Base-by-base conservation (phyloP, 2,888 invertebrate species). In the Phortica okadai region DNA sequence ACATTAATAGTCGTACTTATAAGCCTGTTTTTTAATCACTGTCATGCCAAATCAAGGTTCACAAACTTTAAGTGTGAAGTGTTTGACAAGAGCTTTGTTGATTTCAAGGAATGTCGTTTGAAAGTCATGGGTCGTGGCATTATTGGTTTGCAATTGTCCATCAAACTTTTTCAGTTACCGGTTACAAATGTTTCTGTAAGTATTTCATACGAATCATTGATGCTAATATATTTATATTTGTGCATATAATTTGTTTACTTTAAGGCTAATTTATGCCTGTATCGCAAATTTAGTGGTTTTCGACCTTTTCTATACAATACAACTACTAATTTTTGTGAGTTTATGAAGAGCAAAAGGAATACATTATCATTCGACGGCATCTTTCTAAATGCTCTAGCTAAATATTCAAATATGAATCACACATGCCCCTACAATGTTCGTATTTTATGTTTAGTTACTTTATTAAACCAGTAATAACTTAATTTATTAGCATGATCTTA, bases 341-440 rank as follows among this genome's bases (percentile, higher is more conserved):
- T 42, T 14, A 42, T 66, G 66, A n/a, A 33, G 8, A 14, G 14
- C 14, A 41, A 42, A 66, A n/a, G 8, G 5, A n/a, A n/a, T 21
- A 21, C 21, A 1, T 7, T 11, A 2, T 16, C 16, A 11, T 44
- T 66, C 14, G 8, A 11, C 42, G 42, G n/a, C 1, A 42, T 66
- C 0, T 42, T 66, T 7, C n/a, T 42, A 6, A 42, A 14, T 14
- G 6, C 8, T 33, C 14, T 66, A 1, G 6, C 5, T 4, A 16
- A 44, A 5, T 33, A 41, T 42, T 66, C 66, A 11, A 66, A 66
- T 44, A n/a, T 66, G 8, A 66, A 66, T 66, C 66, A 66, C 8
- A 66, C 66, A 14, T 66, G 66, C n/a, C 66, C 66, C 7, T 66
- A 66, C 42, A 42, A 66, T 66, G 66, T 66, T 41, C 33, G 66